Evolutionary conservation across 2,797 vertebrate species (phyloP).

Genomic region (Trachops cirrhosus): DNA sequence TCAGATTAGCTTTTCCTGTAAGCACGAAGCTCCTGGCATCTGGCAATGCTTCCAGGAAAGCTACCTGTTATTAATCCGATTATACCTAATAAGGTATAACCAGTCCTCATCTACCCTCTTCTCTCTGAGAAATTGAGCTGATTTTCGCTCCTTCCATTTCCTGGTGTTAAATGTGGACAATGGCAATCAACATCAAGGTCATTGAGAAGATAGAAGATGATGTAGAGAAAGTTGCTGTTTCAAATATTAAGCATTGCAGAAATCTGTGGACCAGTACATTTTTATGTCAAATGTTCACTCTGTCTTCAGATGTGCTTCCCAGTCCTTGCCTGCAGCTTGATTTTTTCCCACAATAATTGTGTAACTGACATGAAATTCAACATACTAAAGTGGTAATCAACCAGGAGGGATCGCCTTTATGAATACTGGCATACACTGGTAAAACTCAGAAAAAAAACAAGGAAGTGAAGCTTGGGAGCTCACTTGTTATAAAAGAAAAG

Average conservation of each 20-base stretch:
- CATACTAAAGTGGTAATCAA: rapidly evolving
- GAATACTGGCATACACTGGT: not conserved
- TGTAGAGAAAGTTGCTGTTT: rapidly evolving
- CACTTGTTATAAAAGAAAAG: not conserved
- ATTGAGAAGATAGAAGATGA: rapidly evolving
- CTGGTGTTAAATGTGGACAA: too few relatives aligned
- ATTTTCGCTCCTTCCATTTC: too few relatives aligned
- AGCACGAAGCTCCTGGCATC: rapidly evolving
- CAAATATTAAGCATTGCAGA: too few relatives aligned
- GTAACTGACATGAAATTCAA: not conserved
- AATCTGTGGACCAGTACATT: rapidly evolving
- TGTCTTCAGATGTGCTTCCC: not conserved
- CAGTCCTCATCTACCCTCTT: not conserved
- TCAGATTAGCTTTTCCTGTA: not conserved
- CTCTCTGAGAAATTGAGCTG: rapidly evolving
- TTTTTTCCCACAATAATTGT: not conserved
- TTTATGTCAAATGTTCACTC: rapidly evolving
- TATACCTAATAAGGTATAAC: rapidly evolving
- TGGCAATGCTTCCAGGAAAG: rapidly evolving
- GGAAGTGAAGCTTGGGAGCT: rapidly evolving
- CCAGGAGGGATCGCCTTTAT: rapidly evolving
- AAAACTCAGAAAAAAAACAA: not conserved
- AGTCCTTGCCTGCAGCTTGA: not conserved
- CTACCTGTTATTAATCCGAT: rapidly evolving
- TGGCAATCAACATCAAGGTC: rapidly evolving